phyloP scores from a whole-genome alignment of 2,113 vertebrate genomes.

The Actenoides lindsayi region DNA sequence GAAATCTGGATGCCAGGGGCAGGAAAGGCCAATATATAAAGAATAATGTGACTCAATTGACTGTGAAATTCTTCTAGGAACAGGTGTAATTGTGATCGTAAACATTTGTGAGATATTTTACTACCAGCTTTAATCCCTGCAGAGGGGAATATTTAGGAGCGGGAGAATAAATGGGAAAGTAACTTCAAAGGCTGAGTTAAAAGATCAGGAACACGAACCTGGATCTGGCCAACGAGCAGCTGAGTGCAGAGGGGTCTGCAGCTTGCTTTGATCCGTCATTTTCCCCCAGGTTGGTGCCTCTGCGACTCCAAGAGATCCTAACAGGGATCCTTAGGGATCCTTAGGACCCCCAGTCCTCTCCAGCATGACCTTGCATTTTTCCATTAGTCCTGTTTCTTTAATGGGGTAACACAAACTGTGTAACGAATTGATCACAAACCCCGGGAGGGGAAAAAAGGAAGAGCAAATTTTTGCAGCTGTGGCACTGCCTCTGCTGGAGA shows the following conservation, averaged over 20 bases:
- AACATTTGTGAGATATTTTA: constrained; percentile 46
- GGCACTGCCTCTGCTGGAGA: neutral
- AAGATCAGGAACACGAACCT: neutral
- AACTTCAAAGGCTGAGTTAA: constrained; percentile 31
- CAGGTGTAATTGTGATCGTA: constrained; percentile 62
- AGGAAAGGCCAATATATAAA: neutral
- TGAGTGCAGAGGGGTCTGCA: neutral
- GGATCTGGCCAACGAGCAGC: neutral
- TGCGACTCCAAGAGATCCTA: neutral
- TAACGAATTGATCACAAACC: neutral
- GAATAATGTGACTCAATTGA: constrained; percentile 43
- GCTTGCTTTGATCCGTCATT: neutral
- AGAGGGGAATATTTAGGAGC: constrained; percentile 14
- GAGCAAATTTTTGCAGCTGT: neutral
- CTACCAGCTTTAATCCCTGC: constrained; percentile 33
- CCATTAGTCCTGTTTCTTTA: neutral
- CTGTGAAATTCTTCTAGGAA: constrained; percentile 61
- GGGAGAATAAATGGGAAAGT: neutral
- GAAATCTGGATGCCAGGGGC: constrained; percentile 8
- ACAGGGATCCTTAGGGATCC: neutral
- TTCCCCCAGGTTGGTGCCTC: neutral
- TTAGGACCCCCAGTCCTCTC: neutral
- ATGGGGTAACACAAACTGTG: neutral
- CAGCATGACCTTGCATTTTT: neutral
- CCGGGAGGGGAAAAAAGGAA: neutral